These are phyloP conservation scores for Synanthedon vespiformis DNA, from an alignment of 2,888 invertebrate species.

Conservation along the genomic window DNA sequence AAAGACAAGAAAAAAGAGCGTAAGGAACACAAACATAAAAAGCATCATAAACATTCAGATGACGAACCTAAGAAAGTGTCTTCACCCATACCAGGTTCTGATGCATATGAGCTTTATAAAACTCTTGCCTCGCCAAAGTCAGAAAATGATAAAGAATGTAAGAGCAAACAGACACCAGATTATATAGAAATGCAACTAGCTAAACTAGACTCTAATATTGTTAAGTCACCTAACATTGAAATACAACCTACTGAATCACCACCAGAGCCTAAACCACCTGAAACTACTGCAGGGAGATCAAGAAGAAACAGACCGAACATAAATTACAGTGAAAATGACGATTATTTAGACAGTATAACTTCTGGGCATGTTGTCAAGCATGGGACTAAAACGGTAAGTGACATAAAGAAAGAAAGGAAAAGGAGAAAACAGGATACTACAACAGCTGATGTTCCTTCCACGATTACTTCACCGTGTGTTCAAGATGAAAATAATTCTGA, in stretches of 20 bases:
- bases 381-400: slow-evolving; percentile 47
- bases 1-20: slow-evolving; percentile 60
- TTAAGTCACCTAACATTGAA: slow-evolving; percentile 41
- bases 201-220: slow-evolving; percentile 38
- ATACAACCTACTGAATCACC: slow-evolving; percentile 40
- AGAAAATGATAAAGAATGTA: slow-evolving; percentile 33
- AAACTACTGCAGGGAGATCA: slow-evolving; percentile 42
- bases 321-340: slow-evolving; percentile 70
- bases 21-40: slow-evolving; percentile 67
- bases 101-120: slow-evolving; percentile 63
- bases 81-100: slow-evolving; percentile 65
- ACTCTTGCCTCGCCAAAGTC: slow-evolving; percentile 61
- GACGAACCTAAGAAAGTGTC: slow-evolving; percentile 46
- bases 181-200: slow-evolving; percentile 51
- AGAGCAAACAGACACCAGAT: slow-evolving; percentile 30
- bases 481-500: slow-evolving; percentile 32
- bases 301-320: slow-evolving; percentile 60
- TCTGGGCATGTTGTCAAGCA: slow-evolving; percentile 41
- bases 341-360: slow-evolving; percentile 62
- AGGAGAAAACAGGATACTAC: slow-evolving; percentile 44
- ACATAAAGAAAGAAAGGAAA: slow-evolving; percentile 52
- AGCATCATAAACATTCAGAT: slow-evolving; percentile 50
- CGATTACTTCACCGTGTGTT: slow-evolving; percentile 22
- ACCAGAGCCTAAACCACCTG: slow-evolving; percentile 58
- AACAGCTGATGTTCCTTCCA: slow-evolving; percentile 18